These are phyloP conservation scores for Harpalus rufipes DNA, from an alignment of 2,888 invertebrate genomes.

Conservation along the genomic window DNA sequence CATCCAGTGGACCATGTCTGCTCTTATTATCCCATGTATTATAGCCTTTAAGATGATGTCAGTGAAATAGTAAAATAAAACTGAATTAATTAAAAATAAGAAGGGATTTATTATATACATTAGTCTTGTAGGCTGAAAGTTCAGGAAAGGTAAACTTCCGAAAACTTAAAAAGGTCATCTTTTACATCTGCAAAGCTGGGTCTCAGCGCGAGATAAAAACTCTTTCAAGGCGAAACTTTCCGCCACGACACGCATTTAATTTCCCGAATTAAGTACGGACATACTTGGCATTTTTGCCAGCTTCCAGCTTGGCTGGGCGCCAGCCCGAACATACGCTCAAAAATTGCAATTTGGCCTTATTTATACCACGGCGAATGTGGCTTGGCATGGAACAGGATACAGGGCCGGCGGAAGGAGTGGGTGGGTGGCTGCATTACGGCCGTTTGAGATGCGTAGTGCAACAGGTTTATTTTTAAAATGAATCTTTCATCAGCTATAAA, in stretches of 20 bases:
- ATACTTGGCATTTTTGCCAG: constrained; percentile 25
- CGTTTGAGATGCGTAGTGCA: constrained; percentile 17
- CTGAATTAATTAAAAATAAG: not conserved
- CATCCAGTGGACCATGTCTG: no score
- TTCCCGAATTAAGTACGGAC: constrained; percentile 48
- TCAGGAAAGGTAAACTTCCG: constrained; percentile 35
- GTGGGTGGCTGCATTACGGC: constrained; percentile 24
- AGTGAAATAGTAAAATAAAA: not conserved
- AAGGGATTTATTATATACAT: constrained; percentile 17
- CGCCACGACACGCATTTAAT: constrained; percentile 57
- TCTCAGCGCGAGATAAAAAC: constrained; percentile 41
- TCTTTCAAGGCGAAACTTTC: constrained; percentile 22
- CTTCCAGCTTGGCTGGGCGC: constrained; percentile 24
- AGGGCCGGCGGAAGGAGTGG: constrained; percentile 52
- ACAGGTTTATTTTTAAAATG: constrained; percentile 40
- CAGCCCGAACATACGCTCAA: constrained; percentile 34
- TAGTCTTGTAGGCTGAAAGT: constrained; percentile 39
- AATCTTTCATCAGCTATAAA: not conserved
- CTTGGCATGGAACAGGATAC: constrained; percentile 15
- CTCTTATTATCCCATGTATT: not conserved
- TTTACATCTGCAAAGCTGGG: constrained; percentile 31
- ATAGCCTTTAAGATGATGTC: not conserved
- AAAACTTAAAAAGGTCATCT: constrained; percentile 52
- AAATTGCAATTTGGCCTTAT: constrained; percentile 52
- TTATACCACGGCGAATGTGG: constrained; percentile 21